Percentiles rank a stretch among this genome's conserved stretches.
phyloP scores from a whole-genome alignment of 1,140 invertebrate species.

The Rhynchophorus ferrugineus region DNA sequence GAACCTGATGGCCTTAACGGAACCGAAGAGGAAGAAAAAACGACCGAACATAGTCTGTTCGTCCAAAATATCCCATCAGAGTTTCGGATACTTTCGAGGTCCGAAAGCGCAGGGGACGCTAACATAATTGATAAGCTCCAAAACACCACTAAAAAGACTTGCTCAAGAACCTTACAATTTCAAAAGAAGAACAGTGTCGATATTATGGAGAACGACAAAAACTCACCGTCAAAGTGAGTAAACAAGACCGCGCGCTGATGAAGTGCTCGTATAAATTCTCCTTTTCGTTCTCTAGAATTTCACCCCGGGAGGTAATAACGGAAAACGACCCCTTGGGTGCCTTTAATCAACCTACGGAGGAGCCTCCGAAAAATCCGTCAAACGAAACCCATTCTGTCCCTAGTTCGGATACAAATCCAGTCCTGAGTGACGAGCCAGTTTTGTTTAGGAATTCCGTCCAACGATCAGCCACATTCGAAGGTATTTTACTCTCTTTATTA shows the following conservation, averaged over 20 bases:
- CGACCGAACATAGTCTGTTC: constrained; percentile 25
- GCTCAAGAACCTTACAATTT: constrained; percentile 37
- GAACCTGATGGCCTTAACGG: constrained; percentile 6
- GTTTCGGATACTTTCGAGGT: constrained; percentile 48
- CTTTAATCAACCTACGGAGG: constrained; percentile 47
- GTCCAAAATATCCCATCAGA: constrained; percentile 50
- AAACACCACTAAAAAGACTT: constrained; percentile 38
- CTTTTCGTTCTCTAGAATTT: constrained; percentile 13
- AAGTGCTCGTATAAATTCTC: not conserved
- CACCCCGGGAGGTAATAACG: constrained; percentile 24
- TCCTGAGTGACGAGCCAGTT: constrained; percentile 32
- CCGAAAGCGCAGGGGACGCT: constrained; percentile 66
- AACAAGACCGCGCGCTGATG: too few species aligned
- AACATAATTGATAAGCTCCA: constrained; percentile 65
- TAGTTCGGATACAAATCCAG: constrained; percentile 14
- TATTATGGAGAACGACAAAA: constrained; percentile 20
- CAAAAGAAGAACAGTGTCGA: constrained; percentile 32
- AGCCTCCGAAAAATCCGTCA: constrained; percentile 23
- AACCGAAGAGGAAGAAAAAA: constrained; percentile 19
- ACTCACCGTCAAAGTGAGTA: constrained; percentile 41
- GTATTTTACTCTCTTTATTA: too few species aligned
- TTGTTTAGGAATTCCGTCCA: constrained; percentile 36
- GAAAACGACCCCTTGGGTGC: constrained; percentile 66
- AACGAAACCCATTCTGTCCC: constrained; percentile 22
- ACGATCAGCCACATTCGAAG: constrained; percentile 53